Conservation (phyloP, 2,113 vertebrate genomes). For the Thunnus thynnus region DNA sequence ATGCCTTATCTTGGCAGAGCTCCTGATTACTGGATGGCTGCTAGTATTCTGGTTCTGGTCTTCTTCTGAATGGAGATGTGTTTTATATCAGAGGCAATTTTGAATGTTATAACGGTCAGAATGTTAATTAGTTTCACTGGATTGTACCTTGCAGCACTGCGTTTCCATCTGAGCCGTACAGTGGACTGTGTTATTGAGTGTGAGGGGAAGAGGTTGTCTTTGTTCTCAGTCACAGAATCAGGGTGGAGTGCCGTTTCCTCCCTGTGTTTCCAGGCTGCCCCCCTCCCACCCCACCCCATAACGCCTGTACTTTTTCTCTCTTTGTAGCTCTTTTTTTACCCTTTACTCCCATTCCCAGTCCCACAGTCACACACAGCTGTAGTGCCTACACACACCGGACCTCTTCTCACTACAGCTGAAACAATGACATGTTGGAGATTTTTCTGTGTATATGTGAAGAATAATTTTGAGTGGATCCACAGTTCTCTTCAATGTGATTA, state of each 20-base stretch:
- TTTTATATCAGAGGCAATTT: conserved; percentile 5
- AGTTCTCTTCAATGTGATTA: conserved; percentile 20
- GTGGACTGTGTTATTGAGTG: conserved; percentile 60
- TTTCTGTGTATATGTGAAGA: conserved; percentile 43
- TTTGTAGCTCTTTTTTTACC: conserved; percentile 53
- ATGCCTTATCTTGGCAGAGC: conserved; percentile 63
- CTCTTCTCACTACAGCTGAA: conserved; percentile 49
- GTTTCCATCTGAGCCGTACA: conserved; percentile 36
- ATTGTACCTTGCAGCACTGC: conserved; percentile 2
- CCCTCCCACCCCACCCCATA: conserved; percentile 25
- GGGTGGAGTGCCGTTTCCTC: conserved; percentile 86
- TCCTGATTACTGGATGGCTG: conserved; percentile 47
- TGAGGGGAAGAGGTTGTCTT: conserved; percentile 78
- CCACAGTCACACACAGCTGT: conserved; percentile 54
- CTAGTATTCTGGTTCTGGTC: neutral
- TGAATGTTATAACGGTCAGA: neutral
- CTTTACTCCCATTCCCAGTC: conserved; percentile 54
- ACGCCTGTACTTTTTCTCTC: conserved; percentile 61
- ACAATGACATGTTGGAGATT: conserved; percentile 24
- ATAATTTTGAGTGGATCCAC: conserved; percentile 33
- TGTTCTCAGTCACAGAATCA: conserved; percentile 78
- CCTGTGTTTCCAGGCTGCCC: conserved; percentile 77
- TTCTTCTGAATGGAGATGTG: conserved; percentile 14
- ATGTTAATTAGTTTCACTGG: conserved; percentile 11
- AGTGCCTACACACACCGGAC: conserved; percentile 58